Evolutionary conservation across 2,797 vertebrate species (phyloP).

Genomic region (Tinamus major): DNA sequence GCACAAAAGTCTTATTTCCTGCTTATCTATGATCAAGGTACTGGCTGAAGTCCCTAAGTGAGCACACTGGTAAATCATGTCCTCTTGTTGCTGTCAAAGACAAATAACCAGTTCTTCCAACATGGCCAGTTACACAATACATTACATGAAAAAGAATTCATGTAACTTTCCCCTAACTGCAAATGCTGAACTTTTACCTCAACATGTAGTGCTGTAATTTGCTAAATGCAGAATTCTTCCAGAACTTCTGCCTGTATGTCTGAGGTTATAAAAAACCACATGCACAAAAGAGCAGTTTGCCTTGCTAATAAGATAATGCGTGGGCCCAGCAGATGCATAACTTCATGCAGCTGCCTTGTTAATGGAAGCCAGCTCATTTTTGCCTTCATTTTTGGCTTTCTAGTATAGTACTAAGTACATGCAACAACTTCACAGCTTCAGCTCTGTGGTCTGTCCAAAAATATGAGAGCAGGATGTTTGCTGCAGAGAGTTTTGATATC

Average conservation of each 20-base stretch:
- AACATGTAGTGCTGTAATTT: neutral
- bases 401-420: neutral
- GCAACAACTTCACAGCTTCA: neutral
- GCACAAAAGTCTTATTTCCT: neutral
- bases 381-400: neutral
- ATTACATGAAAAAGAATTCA: neutral
- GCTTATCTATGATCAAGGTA: neutral
- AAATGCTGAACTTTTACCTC: neutral
- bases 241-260: neutral
- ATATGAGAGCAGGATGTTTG: neutral
- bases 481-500: neutral
- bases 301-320: neutral
- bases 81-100: neutral
- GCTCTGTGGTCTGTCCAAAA: neutral
- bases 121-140: neutral
- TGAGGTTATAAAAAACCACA: neutral
- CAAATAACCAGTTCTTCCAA: neutral
- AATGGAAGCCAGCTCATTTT: neutral
- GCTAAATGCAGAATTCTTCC: neutral
- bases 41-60: neutral
- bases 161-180: neutral
- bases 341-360: slow-evolving; percentile 24
- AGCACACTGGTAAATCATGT: neutral
- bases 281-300: neutral
- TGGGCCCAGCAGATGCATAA: neutral